phyloP scores from a whole-genome alignment of 2,797 vertebrate species.

The Gymnothorax javanicus region DNA sequence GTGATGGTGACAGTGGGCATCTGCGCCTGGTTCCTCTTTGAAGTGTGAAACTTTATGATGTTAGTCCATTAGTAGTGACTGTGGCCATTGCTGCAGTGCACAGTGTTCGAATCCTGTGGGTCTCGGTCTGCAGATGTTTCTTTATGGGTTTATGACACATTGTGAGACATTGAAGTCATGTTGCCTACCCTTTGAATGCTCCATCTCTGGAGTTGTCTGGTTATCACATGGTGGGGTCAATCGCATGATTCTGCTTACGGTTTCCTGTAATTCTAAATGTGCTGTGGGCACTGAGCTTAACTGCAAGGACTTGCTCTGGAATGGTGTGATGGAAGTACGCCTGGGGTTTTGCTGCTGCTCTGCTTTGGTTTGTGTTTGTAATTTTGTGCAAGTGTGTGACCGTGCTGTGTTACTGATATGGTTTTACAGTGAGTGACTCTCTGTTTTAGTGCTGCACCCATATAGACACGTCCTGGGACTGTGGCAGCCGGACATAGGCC shows the following conservation, averaged over 20 bases:
- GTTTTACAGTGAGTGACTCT: conserved; percentile 33
- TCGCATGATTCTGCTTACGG: neutral
- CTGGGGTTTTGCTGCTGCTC: neutral
- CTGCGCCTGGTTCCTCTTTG: too few relatives aligned
- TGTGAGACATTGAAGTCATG: neutral
- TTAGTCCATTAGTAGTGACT: too few relatives aligned
- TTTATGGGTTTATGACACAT: neutral
- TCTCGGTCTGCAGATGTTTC: neutral
- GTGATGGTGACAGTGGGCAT: too few relatives aligned
- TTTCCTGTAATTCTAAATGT: neutral
- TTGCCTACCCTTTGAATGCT: neutral
- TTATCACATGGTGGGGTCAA: neutral
- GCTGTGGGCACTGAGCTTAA: neutral
- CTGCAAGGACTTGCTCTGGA: neutral
- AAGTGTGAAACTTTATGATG: too few relatives aligned
- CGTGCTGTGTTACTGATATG: neutral
- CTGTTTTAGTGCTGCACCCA: conserved; percentile 85
- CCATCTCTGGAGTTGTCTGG: neutral
- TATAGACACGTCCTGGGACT: conserved; percentile 92
- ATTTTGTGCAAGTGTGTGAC: neutral
- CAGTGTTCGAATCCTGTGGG: too few relatives aligned
- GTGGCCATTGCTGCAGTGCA: too few relatives aligned
- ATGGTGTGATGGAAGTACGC: neutral
- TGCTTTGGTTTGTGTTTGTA: neutral
- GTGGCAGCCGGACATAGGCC: conserved; percentile 99